A percentile compares a stretch with the other conserved stretches of the same genome.
phyloP scores from a whole-genome alignment of 2,797 vertebrate species.

The Sebastes nivosus region DNA sequence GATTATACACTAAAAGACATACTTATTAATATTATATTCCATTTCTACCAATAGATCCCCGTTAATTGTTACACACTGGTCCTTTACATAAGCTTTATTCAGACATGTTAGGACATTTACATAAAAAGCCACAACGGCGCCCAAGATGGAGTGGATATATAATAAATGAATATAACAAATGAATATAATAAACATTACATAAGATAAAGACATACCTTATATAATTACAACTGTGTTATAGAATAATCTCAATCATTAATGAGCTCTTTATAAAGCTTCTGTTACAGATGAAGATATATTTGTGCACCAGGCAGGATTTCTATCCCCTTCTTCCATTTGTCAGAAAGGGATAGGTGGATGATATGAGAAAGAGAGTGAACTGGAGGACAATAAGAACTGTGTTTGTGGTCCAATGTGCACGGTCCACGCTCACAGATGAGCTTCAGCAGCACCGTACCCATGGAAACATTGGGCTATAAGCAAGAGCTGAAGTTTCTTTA shows the following conservation, averaged over 20 bases:
- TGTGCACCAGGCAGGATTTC: neutral
- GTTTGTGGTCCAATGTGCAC: constrained; percentile 11
- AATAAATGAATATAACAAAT: neutral
- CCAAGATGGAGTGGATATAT: too few species aligned
- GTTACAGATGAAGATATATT: neutral
- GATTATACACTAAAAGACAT: too few species aligned
- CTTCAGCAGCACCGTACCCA: constrained; percentile 34
- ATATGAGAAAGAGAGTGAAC: neutral
- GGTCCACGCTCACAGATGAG: neutral
- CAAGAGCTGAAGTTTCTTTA: neutral
- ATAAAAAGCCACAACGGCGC: too few species aligned
- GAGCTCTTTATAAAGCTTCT: neutral
- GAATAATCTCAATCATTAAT: neutral
- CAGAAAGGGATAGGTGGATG: neutral
- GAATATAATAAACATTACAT: neutral
- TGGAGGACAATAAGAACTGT: neutral
- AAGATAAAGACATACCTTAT: neutral
- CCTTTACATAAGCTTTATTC: too few species aligned
- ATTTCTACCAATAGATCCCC: too few species aligned
- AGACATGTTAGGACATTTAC: too few species aligned
- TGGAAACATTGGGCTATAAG: constrained; percentile 33
- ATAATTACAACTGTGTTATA: neutral
- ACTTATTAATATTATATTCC: too few species aligned
- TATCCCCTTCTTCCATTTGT: neutral
- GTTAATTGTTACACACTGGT: too few species aligned